Evolutionary conservation across 2,888 invertebrate species (phyloP).

Genomic region (Tridacna crocea): DNA sequence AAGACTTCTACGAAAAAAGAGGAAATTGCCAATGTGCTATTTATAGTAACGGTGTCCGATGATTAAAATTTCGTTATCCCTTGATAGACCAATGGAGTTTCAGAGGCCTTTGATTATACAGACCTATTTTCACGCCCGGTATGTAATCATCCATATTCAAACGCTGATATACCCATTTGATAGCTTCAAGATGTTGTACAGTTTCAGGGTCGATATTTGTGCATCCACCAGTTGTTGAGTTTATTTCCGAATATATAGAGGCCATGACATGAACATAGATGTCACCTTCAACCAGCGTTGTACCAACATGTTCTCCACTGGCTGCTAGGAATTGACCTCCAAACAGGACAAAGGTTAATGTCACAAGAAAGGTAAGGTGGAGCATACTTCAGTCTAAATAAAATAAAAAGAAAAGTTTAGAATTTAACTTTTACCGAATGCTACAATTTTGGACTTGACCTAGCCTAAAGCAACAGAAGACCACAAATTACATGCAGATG

Average conservation of each 20-base stretch:
- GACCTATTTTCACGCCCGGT: slow-evolving; percentile 41
- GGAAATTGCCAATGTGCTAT: no score
- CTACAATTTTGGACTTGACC: no score
- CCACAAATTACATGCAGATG: no score
- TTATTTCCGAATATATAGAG: slow-evolving; percentile 24
- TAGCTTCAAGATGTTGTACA: slow-evolving; percentile 41
- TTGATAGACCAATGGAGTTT: no score
- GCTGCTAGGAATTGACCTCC: neutral
- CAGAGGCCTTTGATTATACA: neutral
- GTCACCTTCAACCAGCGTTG: slow-evolving; percentile 34
- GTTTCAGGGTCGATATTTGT: slow-evolving; percentile 30
- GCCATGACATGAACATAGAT: slow-evolving; percentile 42
- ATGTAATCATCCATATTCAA: slow-evolving; percentile 33
- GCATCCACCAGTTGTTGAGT: slow-evolving; percentile 25
- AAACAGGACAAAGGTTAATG: neutral
- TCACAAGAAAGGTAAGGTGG: neutral
- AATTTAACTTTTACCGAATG: no score
- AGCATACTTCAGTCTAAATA: neutral
- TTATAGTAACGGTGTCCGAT: no score
- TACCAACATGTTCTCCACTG: slow-evolving; percentile 17
- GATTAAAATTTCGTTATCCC: no score
- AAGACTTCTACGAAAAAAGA: no score
- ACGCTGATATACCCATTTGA: slow-evolving; percentile 42
- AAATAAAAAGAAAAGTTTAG: neutral
- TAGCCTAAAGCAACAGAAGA: no score